These are phyloP conservation scores for Thecocarcelia acutangulata DNA, from an alignment of 2,888 invertebrate species.

Conservation along the genomic window DNA sequence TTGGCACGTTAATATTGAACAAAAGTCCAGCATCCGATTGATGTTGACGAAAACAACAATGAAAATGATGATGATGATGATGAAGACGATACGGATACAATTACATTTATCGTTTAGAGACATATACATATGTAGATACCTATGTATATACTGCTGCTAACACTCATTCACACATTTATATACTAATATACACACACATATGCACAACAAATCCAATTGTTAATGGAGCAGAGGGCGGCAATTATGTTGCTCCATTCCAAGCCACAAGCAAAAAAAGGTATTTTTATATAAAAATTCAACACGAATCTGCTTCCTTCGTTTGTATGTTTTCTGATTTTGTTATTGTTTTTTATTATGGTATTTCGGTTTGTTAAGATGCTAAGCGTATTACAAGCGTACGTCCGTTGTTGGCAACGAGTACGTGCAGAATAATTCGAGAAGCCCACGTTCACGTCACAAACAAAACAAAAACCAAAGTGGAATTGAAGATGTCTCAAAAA, in stretches of 20 bases:
- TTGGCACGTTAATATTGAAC: conserved; percentile 67
- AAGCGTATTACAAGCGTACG: conserved; percentile 73
- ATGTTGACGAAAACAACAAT: conserved; percentile 43
- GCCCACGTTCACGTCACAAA: conserved; percentile 81
- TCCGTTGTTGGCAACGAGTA: conserved; percentile 81
- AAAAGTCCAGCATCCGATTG: conserved; percentile 70
- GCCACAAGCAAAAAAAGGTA: conserved; percentile 1
- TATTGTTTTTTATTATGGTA: conserved; percentile 51
- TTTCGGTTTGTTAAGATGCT: conserved; percentile 62
- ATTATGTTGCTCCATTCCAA: conserved; percentile 57
- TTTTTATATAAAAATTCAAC: conserved; percentile 59
- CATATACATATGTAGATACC: conserved; percentile 62
- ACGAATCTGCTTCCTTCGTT: conserved; percentile 66
- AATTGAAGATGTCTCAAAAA: conserved; percentile 70
- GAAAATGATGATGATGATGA: conserved; percentile 43
- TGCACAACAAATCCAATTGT: conserved; percentile 25
- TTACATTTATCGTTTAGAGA: conserved; percentile 60
- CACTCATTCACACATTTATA: conserved; percentile 51
- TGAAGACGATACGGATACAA: conserved; percentile 60
- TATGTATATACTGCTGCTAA: conserved; percentile 37
- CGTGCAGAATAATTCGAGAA: conserved; percentile 81
- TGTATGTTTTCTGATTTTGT: conserved; percentile 39
- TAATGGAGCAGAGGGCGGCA: conserved; percentile 58
- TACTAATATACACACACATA: conserved; percentile 61
- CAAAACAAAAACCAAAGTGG: conserved; percentile 80